These are phyloP conservation scores for Gobius niger DNA, from an alignment of 2,113 vertebrate genomes.

Conservation along the genomic window DNA sequence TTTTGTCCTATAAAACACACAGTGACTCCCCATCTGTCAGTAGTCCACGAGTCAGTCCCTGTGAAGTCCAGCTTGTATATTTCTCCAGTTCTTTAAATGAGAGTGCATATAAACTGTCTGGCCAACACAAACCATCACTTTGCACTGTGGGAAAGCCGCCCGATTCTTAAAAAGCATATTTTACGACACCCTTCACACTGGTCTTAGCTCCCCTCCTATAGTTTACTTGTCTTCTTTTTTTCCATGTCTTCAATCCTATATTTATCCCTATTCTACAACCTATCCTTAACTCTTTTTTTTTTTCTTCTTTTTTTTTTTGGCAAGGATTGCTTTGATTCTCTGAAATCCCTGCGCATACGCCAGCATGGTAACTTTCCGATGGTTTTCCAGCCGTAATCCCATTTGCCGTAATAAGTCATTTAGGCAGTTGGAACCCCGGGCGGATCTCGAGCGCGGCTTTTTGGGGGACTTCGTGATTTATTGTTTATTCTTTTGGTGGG, in stretches of 20 bases:
- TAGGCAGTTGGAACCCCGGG: constrained; percentile 13
- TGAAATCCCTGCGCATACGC: constrained; percentile 20
- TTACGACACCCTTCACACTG: constrained; percentile 46
- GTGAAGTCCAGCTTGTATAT: constrained; percentile 1
- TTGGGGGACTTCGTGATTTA: neutral
- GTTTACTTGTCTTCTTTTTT: constrained; percentile 33
- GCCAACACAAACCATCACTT: constrained; percentile 52
- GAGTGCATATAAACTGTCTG: constrained; percentile 20
- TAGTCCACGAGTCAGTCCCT: neutral
- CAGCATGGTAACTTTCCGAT: constrained; percentile 51
- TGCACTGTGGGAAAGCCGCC: constrained; percentile 36
- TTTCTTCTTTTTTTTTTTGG: constrained; percentile 5
- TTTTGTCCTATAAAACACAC: constrained; percentile 8
- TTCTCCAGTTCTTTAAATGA: constrained; percentile 37
- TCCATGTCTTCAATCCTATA: constrained; percentile 39
- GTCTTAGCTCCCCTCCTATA: constrained; percentile 21
- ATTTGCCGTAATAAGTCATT: constrained; percentile 61
- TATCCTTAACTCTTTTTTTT: neutral
- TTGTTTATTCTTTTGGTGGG: constrained; percentile 7
- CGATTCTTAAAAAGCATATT: constrained; percentile 47
- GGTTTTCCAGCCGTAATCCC: constrained; percentile 35
- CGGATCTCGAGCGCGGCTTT: neutral
- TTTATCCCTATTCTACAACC: constrained; percentile 19
- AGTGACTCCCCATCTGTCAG: neutral
- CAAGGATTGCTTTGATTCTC: constrained; percentile 39